These are phyloP conservation scores for Lagopus muta DNA, from an alignment of 2,113 vertebrate genomes.

Conservation along the genomic window DNA sequence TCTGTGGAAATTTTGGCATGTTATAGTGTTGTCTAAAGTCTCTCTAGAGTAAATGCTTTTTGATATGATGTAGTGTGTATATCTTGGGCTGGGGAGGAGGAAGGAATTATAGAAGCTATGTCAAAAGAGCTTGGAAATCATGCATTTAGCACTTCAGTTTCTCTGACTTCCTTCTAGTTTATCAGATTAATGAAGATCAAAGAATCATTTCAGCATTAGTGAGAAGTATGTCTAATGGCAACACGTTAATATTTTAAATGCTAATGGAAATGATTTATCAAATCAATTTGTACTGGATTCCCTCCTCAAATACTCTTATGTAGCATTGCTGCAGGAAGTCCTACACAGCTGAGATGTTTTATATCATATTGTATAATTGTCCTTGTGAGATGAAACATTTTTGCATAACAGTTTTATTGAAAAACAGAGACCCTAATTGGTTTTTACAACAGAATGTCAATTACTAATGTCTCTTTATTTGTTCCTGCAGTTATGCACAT, in stretches of 20 bases:
- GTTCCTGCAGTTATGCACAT: conserved; percentile 85
- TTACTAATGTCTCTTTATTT: background rate
- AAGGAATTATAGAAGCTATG: background rate
- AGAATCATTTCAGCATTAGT: background rate
- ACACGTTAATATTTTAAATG: background rate
- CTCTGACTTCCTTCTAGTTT: background rate
- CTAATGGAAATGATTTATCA: background rate
- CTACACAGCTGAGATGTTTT: background rate
- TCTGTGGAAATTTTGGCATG: background rate
- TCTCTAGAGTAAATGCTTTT: background rate
- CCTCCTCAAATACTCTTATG: background rate
- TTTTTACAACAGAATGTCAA: background rate
- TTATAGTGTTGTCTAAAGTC: background rate
- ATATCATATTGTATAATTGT: background rate
- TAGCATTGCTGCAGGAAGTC: background rate
- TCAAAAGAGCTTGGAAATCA: background rate
- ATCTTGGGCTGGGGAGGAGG: background rate
- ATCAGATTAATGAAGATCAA: background rate
- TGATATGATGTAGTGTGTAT: background rate
- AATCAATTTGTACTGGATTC: background rate
- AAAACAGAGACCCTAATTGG: background rate
- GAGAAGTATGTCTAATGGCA: background rate
- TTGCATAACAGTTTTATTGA: background rate
- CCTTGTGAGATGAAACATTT: background rate
- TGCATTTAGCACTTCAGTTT: background rate